These are phyloP conservation scores for Platichthys flesus DNA, from an alignment of 2,113 vertebrate species.

Conservation along the genomic window DNA sequence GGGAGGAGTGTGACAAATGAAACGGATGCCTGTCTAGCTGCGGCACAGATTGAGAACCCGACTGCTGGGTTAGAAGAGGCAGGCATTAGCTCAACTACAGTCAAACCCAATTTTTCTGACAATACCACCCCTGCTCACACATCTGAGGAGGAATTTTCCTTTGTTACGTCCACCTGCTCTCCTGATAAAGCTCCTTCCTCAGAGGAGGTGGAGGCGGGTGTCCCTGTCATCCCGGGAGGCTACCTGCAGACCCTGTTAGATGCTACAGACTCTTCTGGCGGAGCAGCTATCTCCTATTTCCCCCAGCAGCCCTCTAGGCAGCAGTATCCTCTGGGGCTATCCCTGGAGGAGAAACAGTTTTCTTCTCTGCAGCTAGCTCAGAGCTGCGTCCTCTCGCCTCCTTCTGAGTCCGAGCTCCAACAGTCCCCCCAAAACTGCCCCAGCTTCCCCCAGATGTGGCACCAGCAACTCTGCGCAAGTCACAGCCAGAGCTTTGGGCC, in stretches of 20 bases:
- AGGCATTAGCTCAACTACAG: conserved; percentile 83
- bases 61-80: conserved; percentile 83
- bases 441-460: conserved; percentile 89
- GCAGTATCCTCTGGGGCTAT: conserved; percentile 84
- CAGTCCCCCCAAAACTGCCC: conserved; percentile 92
- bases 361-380: conserved; percentile 89
- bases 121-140: conserved; percentile 84
- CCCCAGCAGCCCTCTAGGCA: conserved; percentile 88
- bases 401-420: conserved; percentile 94
- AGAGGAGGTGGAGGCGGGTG: conserved; percentile 87
- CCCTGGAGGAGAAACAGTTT: conserved; percentile 91
- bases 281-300: conserved; percentile 90
- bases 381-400: conserved; percentile 93
- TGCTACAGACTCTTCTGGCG: conserved; percentile 92
- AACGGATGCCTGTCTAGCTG: conserved; percentile 78
- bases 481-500: conserved; percentile 84
- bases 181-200: conserved; percentile 90
- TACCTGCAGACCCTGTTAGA: conserved; percentile 98
- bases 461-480: conserved; percentile 78
- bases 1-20: conserved; percentile 76
- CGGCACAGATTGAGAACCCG: conserved; percentile 84
- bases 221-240: conserved; percentile 96
- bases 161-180: conserved; percentile 91
- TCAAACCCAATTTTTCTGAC: conserved; percentile 88
- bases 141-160: conserved; percentile 91